Conservation (phyloP, 2,888 invertebrate genomes). For the Drosophila phalerata region DNA sequence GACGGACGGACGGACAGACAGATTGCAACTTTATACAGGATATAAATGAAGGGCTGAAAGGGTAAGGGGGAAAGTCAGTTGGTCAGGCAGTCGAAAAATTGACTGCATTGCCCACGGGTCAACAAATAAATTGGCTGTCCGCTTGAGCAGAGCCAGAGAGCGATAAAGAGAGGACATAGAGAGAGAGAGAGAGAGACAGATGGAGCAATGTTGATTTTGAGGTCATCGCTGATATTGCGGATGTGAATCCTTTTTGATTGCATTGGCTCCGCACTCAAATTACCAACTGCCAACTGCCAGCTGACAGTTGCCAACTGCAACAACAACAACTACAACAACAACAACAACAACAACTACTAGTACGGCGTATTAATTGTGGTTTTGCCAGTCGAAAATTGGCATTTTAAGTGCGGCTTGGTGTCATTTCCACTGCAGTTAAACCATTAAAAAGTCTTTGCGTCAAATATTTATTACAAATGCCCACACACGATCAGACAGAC, state of each 20-base stretch:
- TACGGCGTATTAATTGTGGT: slow-evolving; percentile 78
- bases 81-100: slow-evolving; percentile 76
- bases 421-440: slow-evolving; percentile 63
- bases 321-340: neutral
- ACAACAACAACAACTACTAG: slow-evolving; percentile 21
- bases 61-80: slow-evolving; percentile 19
- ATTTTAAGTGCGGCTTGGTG: slow-evolving; percentile 82
- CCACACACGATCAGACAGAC: slow-evolving; percentile 20
- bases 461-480: slow-evolving; percentile 70
- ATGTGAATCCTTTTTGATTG: slow-evolving; percentile 81
- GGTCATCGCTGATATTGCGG: slow-evolving; percentile 82
- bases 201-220: slow-evolving; percentile 77
- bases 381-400: slow-evolving; percentile 78
- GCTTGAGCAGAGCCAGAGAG: slow-evolving; percentile 26
- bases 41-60: slow-evolving; percentile 2
- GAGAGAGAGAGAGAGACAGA: slow-evolving; percentile 6
- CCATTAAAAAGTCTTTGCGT: slow-evolving; percentile 54
- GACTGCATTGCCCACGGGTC: slow-evolving; percentile 82
- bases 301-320: slow-evolving; percentile 24
- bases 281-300: slow-evolving; percentile 46
- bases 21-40: slow-evolving; percentile 51
- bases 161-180: slow-evolving; percentile 17
- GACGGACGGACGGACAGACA: slow-evolving; percentile 32
- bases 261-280: slow-evolving; percentile 60
- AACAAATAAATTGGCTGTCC: slow-evolving; percentile 77